A percentile compares a stretch with the other conserved stretches of the same genome.
These are phyloP conservation scores for Leontocebus nigricollis DNA, from an alignment of 2,797 vertebrate genomes.

Conservation along the genomic window DNA sequence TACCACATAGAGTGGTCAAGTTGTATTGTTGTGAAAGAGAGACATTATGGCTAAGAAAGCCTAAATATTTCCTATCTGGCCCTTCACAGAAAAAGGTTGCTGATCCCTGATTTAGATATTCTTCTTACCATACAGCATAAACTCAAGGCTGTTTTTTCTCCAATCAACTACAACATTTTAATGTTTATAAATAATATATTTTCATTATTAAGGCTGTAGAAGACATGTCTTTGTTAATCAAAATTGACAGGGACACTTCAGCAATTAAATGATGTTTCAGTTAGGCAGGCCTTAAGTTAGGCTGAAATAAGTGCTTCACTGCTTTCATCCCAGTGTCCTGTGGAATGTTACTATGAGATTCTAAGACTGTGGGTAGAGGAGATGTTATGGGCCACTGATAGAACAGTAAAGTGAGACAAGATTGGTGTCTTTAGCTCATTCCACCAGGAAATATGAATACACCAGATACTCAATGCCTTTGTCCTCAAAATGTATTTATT, in stretches of 20 bases:
- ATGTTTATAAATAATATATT: background rate
- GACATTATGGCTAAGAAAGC: background rate
- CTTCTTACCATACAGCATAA: background rate
- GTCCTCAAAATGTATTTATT: background rate
- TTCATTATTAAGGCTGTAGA: background rate
- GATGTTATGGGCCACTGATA: background rate
- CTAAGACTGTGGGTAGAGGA: background rate
- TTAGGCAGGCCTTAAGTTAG: background rate
- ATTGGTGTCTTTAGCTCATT: background rate
- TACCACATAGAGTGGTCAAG: background rate
- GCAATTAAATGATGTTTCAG: background rate
- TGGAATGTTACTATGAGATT: background rate
- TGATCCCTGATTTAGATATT: background rate
- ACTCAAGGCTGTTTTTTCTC: background rate
- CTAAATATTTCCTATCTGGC: background rate
- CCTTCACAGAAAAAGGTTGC: background rate
- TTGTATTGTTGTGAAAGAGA: background rate
- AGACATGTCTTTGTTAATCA: background rate
- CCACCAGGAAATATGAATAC: background rate
- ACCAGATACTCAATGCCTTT: background rate
- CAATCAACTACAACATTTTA: background rate
- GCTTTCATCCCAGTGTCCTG: background rate
- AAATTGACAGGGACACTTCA: background rate
- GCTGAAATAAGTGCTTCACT: background rate
- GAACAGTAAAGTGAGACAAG: background rate